phyloP scores from a whole-genome alignment of 2,888 invertebrate species.

The Pyralis farinalis region DNA sequence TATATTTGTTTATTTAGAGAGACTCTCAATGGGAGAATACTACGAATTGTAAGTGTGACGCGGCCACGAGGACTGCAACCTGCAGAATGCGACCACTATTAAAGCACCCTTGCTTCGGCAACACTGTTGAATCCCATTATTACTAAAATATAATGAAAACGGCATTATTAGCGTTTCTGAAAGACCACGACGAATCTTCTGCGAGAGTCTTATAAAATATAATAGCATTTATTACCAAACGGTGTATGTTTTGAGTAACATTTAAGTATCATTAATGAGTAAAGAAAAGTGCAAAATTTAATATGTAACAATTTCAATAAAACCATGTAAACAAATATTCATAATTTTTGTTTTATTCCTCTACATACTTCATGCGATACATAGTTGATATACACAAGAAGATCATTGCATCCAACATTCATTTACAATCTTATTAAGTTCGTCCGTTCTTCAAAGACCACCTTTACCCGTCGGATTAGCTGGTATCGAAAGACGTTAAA shows the following conservation, averaged over 20 bases:
- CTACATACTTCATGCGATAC: conserved; percentile 39
- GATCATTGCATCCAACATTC: conserved; percentile 44
- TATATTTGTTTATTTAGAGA: conserved; percentile 72
- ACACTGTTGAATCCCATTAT: conserved; percentile 8
- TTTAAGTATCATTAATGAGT: conserved; percentile 68
- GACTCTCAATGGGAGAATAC: conserved; percentile 45
- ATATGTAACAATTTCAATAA: conserved; percentile 78
- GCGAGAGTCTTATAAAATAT: conserved; percentile 63
- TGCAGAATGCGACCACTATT: not conserved
- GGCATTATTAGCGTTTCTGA: conserved; percentile 54
- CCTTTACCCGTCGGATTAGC: too few relatives aligned
- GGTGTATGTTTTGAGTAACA: conserved; percentile 76
- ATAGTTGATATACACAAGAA: conserved; percentile 30
- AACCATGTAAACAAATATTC: conserved; percentile 75
- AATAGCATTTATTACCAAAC: conserved; percentile 80
- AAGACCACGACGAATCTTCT: conserved; percentile 58
- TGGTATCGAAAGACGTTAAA: too few relatives aligned
- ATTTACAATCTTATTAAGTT: conserved; percentile 59
- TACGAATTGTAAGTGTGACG: conserved; percentile 18
- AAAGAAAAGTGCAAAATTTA: conserved; percentile 79
- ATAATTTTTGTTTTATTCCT: conserved; percentile 53
- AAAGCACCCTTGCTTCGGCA: not conserved
- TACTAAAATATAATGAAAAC: conserved; percentile 14
- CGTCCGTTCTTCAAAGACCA: too few relatives aligned
- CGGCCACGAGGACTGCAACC: conserved; percentile 1